These are phyloP conservation scores for Stratiomys singularior DNA, from an alignment of 2,888 invertebrate genomes.

Conservation along the genomic window DNA sequence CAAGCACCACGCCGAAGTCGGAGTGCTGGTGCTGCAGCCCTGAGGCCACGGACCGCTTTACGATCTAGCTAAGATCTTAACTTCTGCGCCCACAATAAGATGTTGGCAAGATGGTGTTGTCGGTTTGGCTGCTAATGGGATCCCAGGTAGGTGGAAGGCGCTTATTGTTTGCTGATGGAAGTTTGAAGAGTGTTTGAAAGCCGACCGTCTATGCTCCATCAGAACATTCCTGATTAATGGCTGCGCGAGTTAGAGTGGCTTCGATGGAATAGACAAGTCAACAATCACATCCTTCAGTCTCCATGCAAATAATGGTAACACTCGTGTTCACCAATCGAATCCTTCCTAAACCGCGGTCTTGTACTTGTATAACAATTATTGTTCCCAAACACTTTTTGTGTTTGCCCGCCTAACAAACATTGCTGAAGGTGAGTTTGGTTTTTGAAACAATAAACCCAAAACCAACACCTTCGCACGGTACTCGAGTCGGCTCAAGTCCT, in stretches of 20 bases:
- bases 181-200: no score
- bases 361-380: background rate
- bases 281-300: no score
- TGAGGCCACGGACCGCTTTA: slow-evolving; percentile 30
- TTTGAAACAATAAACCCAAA: background rate
- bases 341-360: background rate
- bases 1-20: background rate
- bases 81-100: slow-evolving; percentile 20
- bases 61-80: slow-evolving; percentile 2
- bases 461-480: background rate
- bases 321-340: background rate
- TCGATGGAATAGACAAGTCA: no score
- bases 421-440: slow-evolving; percentile 9
- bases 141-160: no score
- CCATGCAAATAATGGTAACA: background rate
- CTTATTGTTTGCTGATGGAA: no score
- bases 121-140: no score
- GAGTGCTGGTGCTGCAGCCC: background rate
- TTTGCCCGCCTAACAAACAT: background rate
- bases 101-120: background rate
- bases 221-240: background rate
- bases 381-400: slow-evolving; percentile 18
- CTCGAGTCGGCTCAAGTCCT: background rate
- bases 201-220: background rate
- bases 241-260: background rate